Conservation (phyloP, 1,140 invertebrate species). For the Hylyphantes graminicola region DNA sequence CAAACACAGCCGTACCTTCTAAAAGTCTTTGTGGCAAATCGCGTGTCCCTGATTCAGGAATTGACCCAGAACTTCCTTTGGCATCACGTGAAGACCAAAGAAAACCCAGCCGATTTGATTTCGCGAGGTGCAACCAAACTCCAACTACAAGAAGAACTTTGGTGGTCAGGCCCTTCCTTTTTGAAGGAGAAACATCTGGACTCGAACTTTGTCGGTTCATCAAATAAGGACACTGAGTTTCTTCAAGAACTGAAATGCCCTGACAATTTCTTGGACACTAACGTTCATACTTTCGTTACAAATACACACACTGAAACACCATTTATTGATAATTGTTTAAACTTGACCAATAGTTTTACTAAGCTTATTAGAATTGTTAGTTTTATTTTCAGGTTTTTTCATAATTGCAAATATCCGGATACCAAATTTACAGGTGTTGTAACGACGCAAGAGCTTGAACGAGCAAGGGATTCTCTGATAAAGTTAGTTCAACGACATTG, state of each 20-base stretch:
- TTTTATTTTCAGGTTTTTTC: background rate
- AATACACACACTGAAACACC: background rate
- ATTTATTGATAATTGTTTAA: background rate
- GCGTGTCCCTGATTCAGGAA: conserved; percentile 25
- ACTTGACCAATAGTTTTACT: background rate
- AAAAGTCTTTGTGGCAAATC: conserved; percentile 29
- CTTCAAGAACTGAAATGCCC: background rate
- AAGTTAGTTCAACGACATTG: background rate
- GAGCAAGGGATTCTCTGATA: background rate
- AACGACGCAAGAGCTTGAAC: background rate
- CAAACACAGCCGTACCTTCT: background rate
- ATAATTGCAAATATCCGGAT: background rate
- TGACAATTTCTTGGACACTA: too few relatives aligned
- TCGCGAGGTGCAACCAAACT: conserved; percentile 4
- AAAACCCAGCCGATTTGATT: conserved; percentile 25
- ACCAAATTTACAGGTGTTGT: background rate
- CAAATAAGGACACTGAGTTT: background rate
- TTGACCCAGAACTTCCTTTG: conserved; percentile 48
- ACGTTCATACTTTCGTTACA: too few relatives aligned
- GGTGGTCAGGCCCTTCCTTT: conserved; percentile 6
- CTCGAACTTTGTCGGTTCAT: background rate
- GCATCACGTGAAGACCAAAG: conserved; percentile 46
- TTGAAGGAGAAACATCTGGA: background rate
- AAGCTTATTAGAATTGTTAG: background rate
- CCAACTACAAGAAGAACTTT: conserved; percentile 16